Evolutionary conservation across 2,888 invertebrate species (phyloP).

Genomic region (Perizoma affinitatum): DNA sequence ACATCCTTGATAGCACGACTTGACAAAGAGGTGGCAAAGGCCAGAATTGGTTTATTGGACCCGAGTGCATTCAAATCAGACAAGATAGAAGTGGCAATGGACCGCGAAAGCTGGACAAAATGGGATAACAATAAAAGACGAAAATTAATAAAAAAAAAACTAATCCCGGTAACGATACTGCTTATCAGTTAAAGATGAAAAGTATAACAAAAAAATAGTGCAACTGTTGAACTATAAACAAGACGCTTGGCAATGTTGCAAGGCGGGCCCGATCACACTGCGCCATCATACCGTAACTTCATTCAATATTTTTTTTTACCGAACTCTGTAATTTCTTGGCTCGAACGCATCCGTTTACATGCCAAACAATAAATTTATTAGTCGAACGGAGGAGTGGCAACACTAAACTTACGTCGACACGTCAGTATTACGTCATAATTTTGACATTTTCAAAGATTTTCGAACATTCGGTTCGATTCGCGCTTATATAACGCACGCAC

Average conservation of each 20-base stretch:
- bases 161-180: too few relatives aligned
- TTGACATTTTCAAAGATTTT: constrained; percentile 68
- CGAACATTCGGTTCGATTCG: constrained; percentile 62
- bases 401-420: constrained; percentile 69
- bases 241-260: constrained; percentile 75
- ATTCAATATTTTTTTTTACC: constrained; percentile 83
- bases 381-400: constrained; percentile 81
- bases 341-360: constrained; percentile 84
- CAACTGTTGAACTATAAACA: constrained; percentile 74
- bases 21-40: too few relatives aligned
- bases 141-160: constrained; percentile 3
- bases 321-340: constrained; percentile 83
- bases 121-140: too few relatives aligned
- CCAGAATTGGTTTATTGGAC: too few relatives aligned
- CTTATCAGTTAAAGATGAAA: neutral
- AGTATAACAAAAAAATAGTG: constrained; percentile 49
- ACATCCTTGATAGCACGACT: too few relatives aligned
- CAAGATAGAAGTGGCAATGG: too few relatives aligned
- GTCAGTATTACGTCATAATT: constrained; percentile 74
- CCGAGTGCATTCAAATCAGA: too few relatives aligned
- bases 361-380: constrained; percentile 85
- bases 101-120: too few relatives aligned
- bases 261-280: constrained; percentile 71
- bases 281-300: constrained; percentile 78
- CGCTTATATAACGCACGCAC: constrained; percentile 72